Evolutionary conservation across 1,140 invertebrate genomes (phyloP).

Genomic region (Pteromalus puparum): DNA sequence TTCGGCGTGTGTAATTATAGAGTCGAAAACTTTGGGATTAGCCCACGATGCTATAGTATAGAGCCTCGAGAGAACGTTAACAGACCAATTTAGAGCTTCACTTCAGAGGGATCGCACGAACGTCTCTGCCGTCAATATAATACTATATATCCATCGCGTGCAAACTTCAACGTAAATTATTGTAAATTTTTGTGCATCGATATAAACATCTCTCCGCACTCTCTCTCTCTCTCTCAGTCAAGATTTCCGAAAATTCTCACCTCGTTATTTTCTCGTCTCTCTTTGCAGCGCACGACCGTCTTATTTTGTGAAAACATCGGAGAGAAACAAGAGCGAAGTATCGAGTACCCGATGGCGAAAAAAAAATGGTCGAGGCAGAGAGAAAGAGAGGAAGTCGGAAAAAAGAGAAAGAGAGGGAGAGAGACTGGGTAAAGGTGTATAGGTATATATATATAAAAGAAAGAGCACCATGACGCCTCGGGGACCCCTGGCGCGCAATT

Average conservation of each 20-base stretch:
- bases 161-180: no score
- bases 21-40: not conserved
- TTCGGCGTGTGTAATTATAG: not conserved
- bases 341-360: constrained; percentile 5
- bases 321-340: not conserved
- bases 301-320: not conserved
- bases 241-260: not conserved
- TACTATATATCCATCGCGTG: no score
- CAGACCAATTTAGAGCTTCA: not conserved
- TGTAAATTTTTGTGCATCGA: not conserved
- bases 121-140: no score
- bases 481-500: constrained; percentile 62
- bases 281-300: not conserved
- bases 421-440: not conserved
- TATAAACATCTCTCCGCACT: not conserved
- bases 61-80: not conserved
- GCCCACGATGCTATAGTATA: no score
- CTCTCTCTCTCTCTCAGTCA: no score
- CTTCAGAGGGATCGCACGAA: not conserved
- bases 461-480: constrained; percentile 34
- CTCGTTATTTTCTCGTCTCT: not conserved
- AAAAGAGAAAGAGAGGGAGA: not conserved
- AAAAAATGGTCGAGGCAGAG: constrained; percentile 8
- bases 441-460: not conserved
- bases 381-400: constrained; percentile 13